Percentiles rank a stretch among this genome's conserved stretches.
These are phyloP conservation scores for Amphipyra berbera DNA, from an alignment of 2,888 invertebrate species.

Conservation along the genomic window DNA sequence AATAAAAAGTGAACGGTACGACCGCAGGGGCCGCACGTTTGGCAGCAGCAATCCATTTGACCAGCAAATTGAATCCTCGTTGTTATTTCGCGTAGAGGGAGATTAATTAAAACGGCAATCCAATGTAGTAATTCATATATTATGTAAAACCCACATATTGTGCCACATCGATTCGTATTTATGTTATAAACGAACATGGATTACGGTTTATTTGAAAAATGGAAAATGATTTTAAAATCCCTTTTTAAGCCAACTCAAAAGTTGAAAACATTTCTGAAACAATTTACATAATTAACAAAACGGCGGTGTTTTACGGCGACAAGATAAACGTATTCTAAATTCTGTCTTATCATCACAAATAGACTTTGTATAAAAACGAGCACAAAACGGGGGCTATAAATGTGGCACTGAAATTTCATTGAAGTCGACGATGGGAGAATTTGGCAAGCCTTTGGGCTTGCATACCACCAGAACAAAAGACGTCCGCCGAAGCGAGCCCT, in stretches of 20 bases:
- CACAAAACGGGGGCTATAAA: conserved; percentile 73
- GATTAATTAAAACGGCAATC: conserved; percentile 76
- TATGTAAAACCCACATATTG: conserved; percentile 30
- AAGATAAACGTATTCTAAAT: conserved; percentile 61
- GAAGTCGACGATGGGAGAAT: conserved; percentile 71
- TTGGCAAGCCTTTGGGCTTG: conserved; percentile 73
- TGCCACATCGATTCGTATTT: conserved; percentile 34
- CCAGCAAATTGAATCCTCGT: conserved; percentile 81
- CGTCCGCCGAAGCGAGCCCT: conserved; percentile 68
- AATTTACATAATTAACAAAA: conserved; percentile 41
- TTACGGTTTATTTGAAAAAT: conserved; percentile 16
- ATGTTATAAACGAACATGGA: conserved; percentile 21
- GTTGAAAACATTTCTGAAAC: conserved; percentile 22
- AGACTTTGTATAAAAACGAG: conserved; percentile 68
- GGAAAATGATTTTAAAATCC: conserved; percentile 9
- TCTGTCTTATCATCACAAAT: conserved; percentile 62
- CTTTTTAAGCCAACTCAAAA: conserved; percentile 21
- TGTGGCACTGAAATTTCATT: conserved; percentile 76
- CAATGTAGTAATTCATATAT: conserved; percentile 57
- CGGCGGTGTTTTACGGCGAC: conserved; percentile 43
- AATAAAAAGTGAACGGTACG: conserved; percentile 46
- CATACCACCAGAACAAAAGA: conserved; percentile 82
- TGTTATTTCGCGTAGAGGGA: conserved; percentile 71
- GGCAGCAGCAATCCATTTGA: conserved; percentile 73
- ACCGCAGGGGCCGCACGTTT: conserved; percentile 63